Evolutionary conservation across 2,888 invertebrate genomes (phyloP).

Genomic region (Catonia carolina): DNA sequence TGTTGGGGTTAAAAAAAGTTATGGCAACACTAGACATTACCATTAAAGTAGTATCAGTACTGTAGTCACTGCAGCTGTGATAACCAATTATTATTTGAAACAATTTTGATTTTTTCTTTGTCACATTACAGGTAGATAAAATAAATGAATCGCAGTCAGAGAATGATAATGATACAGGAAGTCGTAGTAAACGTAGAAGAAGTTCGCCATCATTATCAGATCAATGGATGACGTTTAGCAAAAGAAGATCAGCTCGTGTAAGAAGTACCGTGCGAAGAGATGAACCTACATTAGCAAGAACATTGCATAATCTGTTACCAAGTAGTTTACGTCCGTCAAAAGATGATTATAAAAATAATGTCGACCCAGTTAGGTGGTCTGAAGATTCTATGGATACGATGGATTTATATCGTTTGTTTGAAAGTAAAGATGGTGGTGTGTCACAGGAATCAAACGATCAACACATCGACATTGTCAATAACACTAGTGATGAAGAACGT

Average conservation of each 20-base stretch:
- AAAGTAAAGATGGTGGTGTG: conserved; percentile 43
- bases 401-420: conserved; percentile 56
- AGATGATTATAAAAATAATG: conserved; percentile 32
- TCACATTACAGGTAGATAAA: too few species aligned
- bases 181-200: conserved; percentile 52
- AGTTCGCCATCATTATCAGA: conserved; percentile 54
- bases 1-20: too few species aligned
- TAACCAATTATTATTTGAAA: too few species aligned
- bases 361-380: conserved; percentile 32
- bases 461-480: conserved; percentile 11
- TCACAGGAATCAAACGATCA: conserved; percentile 27
- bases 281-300: conserved; percentile 42
- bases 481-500: conserved; percentile 23
- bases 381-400: conserved; percentile 57
- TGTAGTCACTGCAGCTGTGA: too few species aligned
- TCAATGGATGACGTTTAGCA: conserved; percentile 72
- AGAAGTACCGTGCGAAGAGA: conserved; percentile 49
- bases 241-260: conserved; percentile 45
- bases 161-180: conserved; percentile 10
- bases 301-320: conserved; percentile 40
- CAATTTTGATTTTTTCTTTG: too few species aligned
- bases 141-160: too few species aligned
- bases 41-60: too few species aligned
- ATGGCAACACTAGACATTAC: too few species aligned
- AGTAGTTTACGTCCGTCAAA: conserved; percentile 40